phyloP scores from a whole-genome alignment of 2,797 vertebrate genomes.

The Poecilia gillii region DNA sequence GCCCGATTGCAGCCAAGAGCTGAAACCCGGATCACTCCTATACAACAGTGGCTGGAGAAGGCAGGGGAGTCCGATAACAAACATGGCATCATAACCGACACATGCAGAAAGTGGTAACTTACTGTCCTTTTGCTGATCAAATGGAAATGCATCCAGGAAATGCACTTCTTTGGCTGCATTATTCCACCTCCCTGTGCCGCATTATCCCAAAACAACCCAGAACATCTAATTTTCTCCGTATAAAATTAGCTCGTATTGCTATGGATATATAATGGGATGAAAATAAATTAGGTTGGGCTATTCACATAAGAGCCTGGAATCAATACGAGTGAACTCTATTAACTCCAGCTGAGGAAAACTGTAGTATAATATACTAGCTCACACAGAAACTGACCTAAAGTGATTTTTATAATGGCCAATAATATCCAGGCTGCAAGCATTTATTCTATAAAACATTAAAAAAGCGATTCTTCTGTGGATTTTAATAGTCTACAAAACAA shows the following conservation, averaged over 20 bases:
- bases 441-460: slow-evolving; percentile 29
- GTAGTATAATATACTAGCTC: slow-evolving; percentile 53
- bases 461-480: slow-evolving; percentile 27
- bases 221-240: slow-evolving; percentile 42
- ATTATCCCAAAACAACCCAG: slow-evolving; percentile 23
- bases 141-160: slow-evolving; percentile 36
- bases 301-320: slow-evolving; percentile 52
- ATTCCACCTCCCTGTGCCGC: neutral
- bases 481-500: slow-evolving; percentile 31
- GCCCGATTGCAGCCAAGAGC: slow-evolving; percentile 75
- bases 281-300: slow-evolving; percentile 57
- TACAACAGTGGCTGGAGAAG: slow-evolving; percentile 66
- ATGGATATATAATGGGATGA: slow-evolving; percentile 41
- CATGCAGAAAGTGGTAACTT: slow-evolving; percentile 52
- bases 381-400: slow-evolving; percentile 47
- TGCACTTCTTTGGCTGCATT: slow-evolving; percentile 20
- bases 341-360: slow-evolving; percentile 46
- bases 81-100: slow-evolving; percentile 65
- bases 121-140: slow-evolving; percentile 71
- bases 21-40: slow-evolving; percentile 70
- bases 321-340: slow-evolving; percentile 64
- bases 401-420: slow-evolving; percentile 43
- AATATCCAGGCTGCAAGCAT: slow-evolving; percentile 29
- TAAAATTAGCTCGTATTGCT: slow-evolving; percentile 41
- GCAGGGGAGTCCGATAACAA: slow-evolving; percentile 68